These are phyloP conservation scores for Hirtodrosophila cameraria DNA, from an alignment of 2,888 invertebrate species.

Conservation along the genomic window DNA sequence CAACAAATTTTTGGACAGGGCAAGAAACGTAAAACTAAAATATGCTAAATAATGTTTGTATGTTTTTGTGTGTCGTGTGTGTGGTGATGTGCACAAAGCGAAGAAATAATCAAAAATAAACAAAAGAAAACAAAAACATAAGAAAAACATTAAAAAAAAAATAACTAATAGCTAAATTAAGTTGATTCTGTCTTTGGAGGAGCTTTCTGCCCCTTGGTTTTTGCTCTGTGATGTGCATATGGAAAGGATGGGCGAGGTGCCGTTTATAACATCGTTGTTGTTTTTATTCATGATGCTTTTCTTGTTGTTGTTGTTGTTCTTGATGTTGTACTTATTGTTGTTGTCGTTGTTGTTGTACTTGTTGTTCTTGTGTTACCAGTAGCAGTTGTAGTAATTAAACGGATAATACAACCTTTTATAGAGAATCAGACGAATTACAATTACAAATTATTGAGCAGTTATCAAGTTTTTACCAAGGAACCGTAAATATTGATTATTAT, in stretches of 20 bases:
- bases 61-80: slow-evolving; percentile 8
- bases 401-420: slow-evolving; percentile 83
- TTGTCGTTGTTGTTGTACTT: slow-evolving; percentile 55
- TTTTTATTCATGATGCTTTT: slow-evolving; percentile 9
- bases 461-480: slow-evolving; percentile 11
- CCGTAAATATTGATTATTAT: too few species aligned
- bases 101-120: slow-evolving; percentile 1
- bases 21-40: slow-evolving; percentile 11
- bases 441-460: slow-evolving; percentile 50
- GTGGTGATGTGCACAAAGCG: slow-evolving; percentile 3
- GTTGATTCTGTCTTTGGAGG: slow-evolving; percentile 21
- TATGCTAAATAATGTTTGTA: slow-evolving; percentile 4
- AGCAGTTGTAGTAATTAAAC: slow-evolving; percentile 83
- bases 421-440: slow-evolving; percentile 67
- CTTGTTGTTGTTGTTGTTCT: slow-evolving; percentile 33
- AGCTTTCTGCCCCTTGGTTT: slow-evolving; percentile 6
- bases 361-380: slow-evolving; percentile 66
- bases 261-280: slow-evolving; percentile 38
- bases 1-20: slow-evolving; percentile 32
- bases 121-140: too few species aligned
- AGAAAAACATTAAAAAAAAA: slow-evolving; percentile 17
- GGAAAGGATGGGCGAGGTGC: slow-evolving; percentile 24
- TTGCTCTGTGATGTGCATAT: slow-evolving; percentile 29
- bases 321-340: slow-evolving; percentile 71
- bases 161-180: slow-evolving; percentile 45